phyloP scores from a whole-genome alignment of 2,888 invertebrate species.

The Pammene aurita region DNA sequence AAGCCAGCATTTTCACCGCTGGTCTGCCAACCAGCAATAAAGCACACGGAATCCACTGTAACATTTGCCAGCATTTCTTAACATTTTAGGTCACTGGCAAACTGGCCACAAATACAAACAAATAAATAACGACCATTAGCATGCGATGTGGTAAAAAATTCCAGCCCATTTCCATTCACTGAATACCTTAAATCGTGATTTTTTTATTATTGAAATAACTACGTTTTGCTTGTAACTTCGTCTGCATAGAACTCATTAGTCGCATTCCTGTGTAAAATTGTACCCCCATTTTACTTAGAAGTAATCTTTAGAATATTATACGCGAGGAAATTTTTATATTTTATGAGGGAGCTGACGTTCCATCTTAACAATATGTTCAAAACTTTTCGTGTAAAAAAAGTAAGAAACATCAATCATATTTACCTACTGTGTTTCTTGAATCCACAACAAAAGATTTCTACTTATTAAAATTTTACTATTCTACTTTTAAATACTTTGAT shows the following conservation, averaged over 20 bases:
- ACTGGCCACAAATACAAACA: slow-evolving; percentile 44
- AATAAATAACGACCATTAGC: slow-evolving; percentile 46
- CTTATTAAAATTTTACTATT: too few relatives aligned
- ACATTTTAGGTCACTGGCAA: slow-evolving; percentile 46
- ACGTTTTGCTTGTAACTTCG: not conserved
- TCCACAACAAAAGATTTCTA: too few relatives aligned
- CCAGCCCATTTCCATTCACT: slow-evolving; percentile 34
- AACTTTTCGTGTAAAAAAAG: too few relatives aligned
- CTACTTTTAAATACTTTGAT: too few relatives aligned
- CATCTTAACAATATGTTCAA: too few relatives aligned
- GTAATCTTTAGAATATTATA: too few relatives aligned
- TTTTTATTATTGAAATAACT: slow-evolving; percentile 29
- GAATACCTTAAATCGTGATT: slow-evolving; percentile 30
- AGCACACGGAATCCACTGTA: slow-evolving; percentile 45
- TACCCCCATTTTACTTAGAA: too few relatives aligned
- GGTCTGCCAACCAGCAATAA: slow-evolving; percentile 40
- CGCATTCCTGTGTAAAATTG: too few relatives aligned
- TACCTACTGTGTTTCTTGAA: too few relatives aligned
- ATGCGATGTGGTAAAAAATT: slow-evolving; percentile 42
- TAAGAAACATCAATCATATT: too few relatives aligned
- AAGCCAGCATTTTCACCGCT: slow-evolving; percentile 26
- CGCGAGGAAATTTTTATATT: too few relatives aligned
- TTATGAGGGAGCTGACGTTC: too few relatives aligned
- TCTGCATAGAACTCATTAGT: not conserved
- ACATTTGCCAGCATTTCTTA: slow-evolving; percentile 45